Conservation (phyloP, 1,140 invertebrate genomes). For the Drosophila aff. region DNA sequence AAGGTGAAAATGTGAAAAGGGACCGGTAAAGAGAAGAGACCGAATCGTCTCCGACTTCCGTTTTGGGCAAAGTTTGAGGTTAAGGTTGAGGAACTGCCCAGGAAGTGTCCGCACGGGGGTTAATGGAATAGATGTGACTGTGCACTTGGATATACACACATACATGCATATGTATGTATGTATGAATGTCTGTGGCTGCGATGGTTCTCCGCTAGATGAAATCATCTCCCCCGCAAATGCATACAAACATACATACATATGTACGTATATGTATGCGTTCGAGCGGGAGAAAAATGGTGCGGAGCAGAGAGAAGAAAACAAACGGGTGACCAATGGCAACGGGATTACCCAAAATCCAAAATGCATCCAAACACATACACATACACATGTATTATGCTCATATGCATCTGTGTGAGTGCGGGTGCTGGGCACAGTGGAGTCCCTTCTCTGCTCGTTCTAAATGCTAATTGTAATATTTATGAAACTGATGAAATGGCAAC, state of each 20-base stretch:
- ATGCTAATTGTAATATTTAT: background rate
- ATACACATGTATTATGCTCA: background rate
- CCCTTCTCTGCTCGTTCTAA: too few relatives aligned
- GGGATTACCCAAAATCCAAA: slow-evolving; percentile 36
- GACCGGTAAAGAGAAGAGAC: slow-evolving; percentile 22
- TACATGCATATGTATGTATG: background rate
- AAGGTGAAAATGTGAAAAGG: slow-evolving; percentile 31
- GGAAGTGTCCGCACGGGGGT: slow-evolving; percentile 36
- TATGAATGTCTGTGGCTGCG: background rate
- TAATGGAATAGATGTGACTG: slow-evolving; percentile 41
- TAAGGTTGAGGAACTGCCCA: slow-evolving; percentile 53
- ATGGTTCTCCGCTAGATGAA: slow-evolving; percentile 25
- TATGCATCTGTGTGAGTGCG: background rate
- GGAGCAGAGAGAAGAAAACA: slow-evolving; percentile 16
- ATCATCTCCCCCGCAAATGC: slow-evolving; percentile 7
- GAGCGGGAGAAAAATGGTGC: background rate
- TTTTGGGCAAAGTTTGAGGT: slow-evolving; percentile 65
- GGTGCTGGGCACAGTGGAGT: slow-evolving; percentile 14
- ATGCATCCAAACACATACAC: slow-evolving; percentile 26
- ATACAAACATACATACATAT: background rate
- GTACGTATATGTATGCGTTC: background rate
- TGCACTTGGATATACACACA: background rate
- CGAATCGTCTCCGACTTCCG: slow-evolving; percentile 68
- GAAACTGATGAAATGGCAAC: slow-evolving; percentile 1
- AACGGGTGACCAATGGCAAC: slow-evolving; percentile 48